phyloP scores from a whole-genome alignment of 23 tunicate genomes.

The Halocynthia aurantium region DNA sequence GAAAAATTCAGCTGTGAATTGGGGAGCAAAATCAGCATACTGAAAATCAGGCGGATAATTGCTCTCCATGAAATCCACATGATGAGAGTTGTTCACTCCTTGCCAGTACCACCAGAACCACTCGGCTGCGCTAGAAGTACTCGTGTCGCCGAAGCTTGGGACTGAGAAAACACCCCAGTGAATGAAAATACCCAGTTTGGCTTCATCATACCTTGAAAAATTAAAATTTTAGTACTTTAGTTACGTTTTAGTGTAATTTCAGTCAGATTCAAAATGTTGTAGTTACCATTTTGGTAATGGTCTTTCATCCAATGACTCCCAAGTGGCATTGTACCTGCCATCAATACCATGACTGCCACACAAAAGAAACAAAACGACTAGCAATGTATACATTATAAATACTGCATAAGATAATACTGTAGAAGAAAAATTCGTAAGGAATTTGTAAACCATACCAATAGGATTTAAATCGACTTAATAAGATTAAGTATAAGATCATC shows the following conservation, averaged over 20 bases:
- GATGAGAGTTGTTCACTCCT: conserved; percentile 35
- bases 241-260: not conserved
- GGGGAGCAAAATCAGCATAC: conserved; percentile 80
- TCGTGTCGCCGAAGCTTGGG: conserved; percentile 20
- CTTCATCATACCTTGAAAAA: conserved; percentile 60
- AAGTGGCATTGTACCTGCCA: conserved; percentile 44
- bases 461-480: no score
- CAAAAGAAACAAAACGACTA: no score
- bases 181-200: conserved; percentile 72
- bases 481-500: no score
- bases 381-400: no score
- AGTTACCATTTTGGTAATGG: conserved; percentile 63
- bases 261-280: not conserved
- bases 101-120: conserved; percentile 90
- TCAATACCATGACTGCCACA: not conserved
- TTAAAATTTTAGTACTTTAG: not conserved
- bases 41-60: conserved; percentile 77
- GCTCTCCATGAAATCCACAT: conserved; percentile 49
- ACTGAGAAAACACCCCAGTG: conserved; percentile 83
- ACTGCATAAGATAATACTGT: no score
- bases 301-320: conserved; percentile 71
- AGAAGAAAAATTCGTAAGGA: no score
- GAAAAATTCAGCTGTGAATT: conserved; percentile 76
- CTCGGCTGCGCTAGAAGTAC: conserved; percentile 25
- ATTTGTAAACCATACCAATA: no score